Base-by-base conservation (phyloP, 1,140 invertebrate genomes). In the Octopus sinensis region DNA sequence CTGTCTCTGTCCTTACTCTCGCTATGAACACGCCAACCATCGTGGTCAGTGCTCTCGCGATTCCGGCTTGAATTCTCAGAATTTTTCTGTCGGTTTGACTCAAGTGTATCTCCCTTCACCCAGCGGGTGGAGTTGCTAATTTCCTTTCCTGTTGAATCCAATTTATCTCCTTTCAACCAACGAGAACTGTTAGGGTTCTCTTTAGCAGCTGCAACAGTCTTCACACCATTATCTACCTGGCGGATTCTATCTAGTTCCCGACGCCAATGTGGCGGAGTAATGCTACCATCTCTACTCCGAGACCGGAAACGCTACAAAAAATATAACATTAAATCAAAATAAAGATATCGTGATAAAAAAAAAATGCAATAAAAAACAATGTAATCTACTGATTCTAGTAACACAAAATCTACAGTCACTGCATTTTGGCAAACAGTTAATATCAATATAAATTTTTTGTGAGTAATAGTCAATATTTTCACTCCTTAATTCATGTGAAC, bases 201-300 rank as follows among this genome's bases (percentile, higher is more conserved):
- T 23, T 73, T 73, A 23, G 17, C 30, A 13, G 30, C 68, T n/a
- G 68, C 68, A 51, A 43, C 43, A 77, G 76, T 43, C 76, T 77
- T 77, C 6, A 51, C 13, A 17, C 52, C 76, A 52, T 77, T 77
- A 43, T 77, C 76, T 17, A 77, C 12, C 43, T 17, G 76, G 17
- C 52, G 30, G 17, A 77, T 77, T 77, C 52, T 77, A 13, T 77
- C 76, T 76, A 86, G 80, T 51, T 87, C 87, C 56, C 82, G 84
- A 12, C 83, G 82, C 87, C 87, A 88, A 81, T 88, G 86, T 51
- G 86, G 86, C 10, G 87, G 86, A 4, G 87, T 88, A 10, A 83
- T 80, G 76, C 86, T 87, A 52, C 86, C 78, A 12, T 83, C 84
- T 9, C 85, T 82, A 80, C 86, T 87, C 75, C 84, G 82, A 23